phyloP scores from a whole-genome alignment of 2,888 invertebrate genomes.

The Ceraclea dissimilis region DNA sequence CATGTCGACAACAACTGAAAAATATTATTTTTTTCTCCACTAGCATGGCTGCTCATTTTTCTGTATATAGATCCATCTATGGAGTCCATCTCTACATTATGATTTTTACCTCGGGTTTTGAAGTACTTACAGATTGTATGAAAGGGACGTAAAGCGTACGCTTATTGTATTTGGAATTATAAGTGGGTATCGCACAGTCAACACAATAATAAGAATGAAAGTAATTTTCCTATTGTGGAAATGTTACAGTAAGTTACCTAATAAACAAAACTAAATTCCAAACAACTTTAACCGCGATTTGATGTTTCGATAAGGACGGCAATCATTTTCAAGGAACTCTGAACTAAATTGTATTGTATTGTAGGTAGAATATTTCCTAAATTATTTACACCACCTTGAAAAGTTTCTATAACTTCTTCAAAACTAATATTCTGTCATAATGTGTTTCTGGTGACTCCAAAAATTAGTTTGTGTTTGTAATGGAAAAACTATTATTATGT shows the following conservation, averaged over 20 bases:
- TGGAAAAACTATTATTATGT: no score
- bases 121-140: no score
- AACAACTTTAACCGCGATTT: neutral
- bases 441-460: neutral
- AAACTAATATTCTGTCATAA: neutral
- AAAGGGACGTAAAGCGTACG: no score
- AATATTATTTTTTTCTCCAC: no score
- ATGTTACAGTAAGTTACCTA: neutral
- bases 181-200: neutral
- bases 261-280: slow-evolving; percentile 3
- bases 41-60: no score
- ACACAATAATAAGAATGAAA: neutral
- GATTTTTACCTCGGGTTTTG: no score
- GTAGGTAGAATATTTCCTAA: neutral
- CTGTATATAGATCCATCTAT: no score
- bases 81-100: no score
- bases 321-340: neutral
- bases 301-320: neutral
- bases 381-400: neutral
- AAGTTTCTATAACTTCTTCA: neutral
- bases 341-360: neutral
- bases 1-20: no score
- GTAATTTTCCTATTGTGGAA: neutral
- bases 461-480: no score
- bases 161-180: neutral